A percentile compares a stretch with the other conserved stretches of the same genome.
Conservation (phyloP, 2,888 invertebrate genomes). For the Tenthredo distinguenda region DNA sequence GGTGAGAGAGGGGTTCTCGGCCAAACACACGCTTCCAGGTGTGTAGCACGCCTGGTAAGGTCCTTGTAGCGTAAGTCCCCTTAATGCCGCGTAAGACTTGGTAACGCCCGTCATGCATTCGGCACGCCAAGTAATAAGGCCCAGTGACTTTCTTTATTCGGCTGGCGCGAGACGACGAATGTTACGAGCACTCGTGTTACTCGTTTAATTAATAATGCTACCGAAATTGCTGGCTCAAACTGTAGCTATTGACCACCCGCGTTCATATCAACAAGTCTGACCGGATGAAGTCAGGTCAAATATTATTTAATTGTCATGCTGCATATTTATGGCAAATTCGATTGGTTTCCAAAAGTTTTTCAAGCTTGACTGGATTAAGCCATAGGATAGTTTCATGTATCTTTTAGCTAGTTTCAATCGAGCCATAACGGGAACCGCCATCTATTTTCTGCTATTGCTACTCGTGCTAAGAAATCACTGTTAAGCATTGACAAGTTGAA, state of each 20-base stretch:
- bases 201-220: conserved; percentile 39
- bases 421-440: neutral
- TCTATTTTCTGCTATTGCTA: neutral
- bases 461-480: neutral
- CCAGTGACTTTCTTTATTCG: conserved; percentile 42
- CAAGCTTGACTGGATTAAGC: neutral
- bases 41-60: conserved; percentile 26
- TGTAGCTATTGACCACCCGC: conserved; percentile 40
- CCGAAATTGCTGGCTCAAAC: neutral
- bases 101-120: conserved; percentile 44
- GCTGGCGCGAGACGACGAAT: conserved; percentile 17
- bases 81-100: conserved; percentile 21
- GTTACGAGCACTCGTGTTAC: conserved; percentile 39
- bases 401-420: neutral
- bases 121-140: conserved; percentile 31
- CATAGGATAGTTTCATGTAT: neutral
- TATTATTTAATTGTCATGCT: neutral
- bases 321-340: neutral
- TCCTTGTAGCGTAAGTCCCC: neutral
- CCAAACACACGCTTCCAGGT: conserved; percentile 32
- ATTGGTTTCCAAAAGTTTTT: neutral
- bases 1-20: conserved; percentile 30
- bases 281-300: neutral
- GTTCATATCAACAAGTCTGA: conserved; percentile 4
- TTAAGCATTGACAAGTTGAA: conserved; percentile 26